Evolutionary conservation across 2,888 invertebrate genomes (phyloP).

Genomic region (Notodonta dromedarius): DNA sequence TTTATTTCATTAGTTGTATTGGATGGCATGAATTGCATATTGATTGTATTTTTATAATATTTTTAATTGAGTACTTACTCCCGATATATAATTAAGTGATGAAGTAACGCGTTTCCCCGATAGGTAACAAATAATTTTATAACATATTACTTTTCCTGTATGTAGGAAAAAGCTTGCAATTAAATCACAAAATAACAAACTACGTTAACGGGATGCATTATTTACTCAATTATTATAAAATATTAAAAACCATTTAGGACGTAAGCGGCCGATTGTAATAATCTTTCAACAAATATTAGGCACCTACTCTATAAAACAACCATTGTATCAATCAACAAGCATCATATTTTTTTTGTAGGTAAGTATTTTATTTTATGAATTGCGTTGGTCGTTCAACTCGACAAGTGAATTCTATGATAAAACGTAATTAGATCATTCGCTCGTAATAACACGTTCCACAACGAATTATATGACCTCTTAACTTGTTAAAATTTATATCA

Average conservation of each 20-base stretch:
- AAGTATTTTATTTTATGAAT: constrained; percentile 29
- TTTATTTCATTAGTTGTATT: background rate
- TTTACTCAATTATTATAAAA: too few species aligned
- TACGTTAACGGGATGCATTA: too few species aligned
- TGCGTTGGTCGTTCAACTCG: constrained; percentile 46
- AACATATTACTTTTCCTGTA: background rate
- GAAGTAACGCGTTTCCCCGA: background rate
- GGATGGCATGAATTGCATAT: background rate
- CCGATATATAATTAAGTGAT: too few species aligned
- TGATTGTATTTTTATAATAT: too few species aligned
- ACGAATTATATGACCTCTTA: constrained; percentile 27
- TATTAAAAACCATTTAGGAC: too few species aligned
- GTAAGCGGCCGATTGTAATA: too few species aligned
- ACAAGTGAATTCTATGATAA: constrained; percentile 35
- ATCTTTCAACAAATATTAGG: too few species aligned
- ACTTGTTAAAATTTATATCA: constrained; percentile 27
- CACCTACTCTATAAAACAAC: constrained; percentile 1
- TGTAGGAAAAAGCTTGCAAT: too few species aligned
- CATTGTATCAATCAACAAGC: background rate
- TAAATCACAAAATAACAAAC: too few species aligned
- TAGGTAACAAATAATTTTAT: background rate
- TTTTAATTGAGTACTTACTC: too few species aligned
- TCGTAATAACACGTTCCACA: constrained; percentile 35
- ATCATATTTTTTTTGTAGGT: constrained; percentile 8
- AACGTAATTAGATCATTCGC: constrained; percentile 38